A percentile compares a stretch with the other conserved stretches of the same genome.
These are phyloP conservation scores for Athene cunicularia DNA, from an alignment of 2,113 vertebrate genomes.

Conservation along the genomic window DNA sequence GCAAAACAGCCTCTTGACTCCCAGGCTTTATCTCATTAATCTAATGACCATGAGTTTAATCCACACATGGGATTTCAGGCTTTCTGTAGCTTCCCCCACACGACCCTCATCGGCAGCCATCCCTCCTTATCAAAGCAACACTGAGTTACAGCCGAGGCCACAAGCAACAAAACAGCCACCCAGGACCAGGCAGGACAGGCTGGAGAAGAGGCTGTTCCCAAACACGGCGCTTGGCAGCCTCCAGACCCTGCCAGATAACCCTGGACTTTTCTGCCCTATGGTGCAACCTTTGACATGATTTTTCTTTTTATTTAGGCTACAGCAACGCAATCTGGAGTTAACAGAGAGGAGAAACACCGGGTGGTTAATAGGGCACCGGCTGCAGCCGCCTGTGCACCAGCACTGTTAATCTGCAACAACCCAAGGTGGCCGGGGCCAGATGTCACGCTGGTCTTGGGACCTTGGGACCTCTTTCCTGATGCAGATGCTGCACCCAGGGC, in stretches of 20 bases:
- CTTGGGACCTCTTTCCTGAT: accelerated
- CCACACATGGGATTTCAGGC: neutral
- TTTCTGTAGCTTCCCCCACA: accelerated
- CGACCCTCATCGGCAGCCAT: neutral
- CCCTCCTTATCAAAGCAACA: neutral
- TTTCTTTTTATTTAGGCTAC: neutral
- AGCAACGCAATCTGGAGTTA: neutral
- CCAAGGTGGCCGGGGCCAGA: accelerated
- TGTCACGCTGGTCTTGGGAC: neutral
- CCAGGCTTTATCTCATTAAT: neutral
- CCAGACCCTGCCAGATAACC: neutral
- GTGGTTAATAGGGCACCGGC: neutral
- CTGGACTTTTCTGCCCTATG: accelerated
- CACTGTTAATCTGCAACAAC: neutral
- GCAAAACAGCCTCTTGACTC: neutral
- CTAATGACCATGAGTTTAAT: neutral
- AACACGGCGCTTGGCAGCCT: neutral
- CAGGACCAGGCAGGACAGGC: neutral
- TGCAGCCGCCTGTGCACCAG: accelerated
- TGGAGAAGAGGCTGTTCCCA: neutral
- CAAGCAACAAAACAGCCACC: neutral
- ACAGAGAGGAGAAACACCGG: accelerated
- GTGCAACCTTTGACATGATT: accelerated
- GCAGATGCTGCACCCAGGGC: accelerated
- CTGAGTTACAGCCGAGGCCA: neutral